Conservation (phyloP, 1,140 invertebrate genomes). For the Drosophila kurseongensis region DNA sequence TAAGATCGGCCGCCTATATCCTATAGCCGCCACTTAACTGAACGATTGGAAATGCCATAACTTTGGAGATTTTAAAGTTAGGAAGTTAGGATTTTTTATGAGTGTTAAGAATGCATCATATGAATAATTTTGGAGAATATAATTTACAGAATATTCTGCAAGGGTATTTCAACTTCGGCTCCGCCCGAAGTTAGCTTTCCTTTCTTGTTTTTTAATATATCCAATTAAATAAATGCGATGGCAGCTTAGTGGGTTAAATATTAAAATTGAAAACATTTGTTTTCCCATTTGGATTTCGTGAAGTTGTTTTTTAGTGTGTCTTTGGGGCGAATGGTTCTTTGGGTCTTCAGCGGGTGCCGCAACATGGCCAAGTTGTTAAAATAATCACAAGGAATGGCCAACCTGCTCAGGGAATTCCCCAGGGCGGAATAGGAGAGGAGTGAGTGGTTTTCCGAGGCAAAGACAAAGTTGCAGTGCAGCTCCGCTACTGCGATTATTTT, state of each 20-base stretch:
- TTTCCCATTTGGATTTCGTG: not conserved
- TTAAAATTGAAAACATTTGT: not conserved
- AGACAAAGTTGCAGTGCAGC: conserved; percentile 43
- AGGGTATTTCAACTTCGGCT: too few relatives aligned
- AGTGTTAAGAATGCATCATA: too few relatives aligned
- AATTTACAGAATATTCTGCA: too few relatives aligned
- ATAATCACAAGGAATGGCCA: conserved; percentile 76
- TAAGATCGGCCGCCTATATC: too few relatives aligned
- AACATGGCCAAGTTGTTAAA: conserved; percentile 68
- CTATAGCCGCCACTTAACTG: too few relatives aligned
- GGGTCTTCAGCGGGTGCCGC: conserved; percentile 41
- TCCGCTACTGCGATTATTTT: conserved; percentile 61
- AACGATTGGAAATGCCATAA: too few relatives aligned
- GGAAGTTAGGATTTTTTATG: too few relatives aligned
- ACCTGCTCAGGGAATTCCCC: conserved; percentile 25
- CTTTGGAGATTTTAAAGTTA: too few relatives aligned
- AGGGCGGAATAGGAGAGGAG: conserved; percentile 9
- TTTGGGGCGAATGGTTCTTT: conserved; percentile 10
- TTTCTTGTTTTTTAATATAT: not conserved
- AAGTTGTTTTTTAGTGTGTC: not conserved
- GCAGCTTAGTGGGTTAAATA: too few relatives aligned
- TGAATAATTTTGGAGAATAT: too few relatives aligned
- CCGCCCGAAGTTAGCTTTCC: too few relatives aligned
- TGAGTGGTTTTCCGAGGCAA: conserved; percentile 25
- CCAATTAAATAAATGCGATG: too few relatives aligned